These are phyloP conservation scores for Alcedo quadribrachys DNA, from an alignment of 2,797 vertebrate species.

Conservation along the genomic window DNA sequence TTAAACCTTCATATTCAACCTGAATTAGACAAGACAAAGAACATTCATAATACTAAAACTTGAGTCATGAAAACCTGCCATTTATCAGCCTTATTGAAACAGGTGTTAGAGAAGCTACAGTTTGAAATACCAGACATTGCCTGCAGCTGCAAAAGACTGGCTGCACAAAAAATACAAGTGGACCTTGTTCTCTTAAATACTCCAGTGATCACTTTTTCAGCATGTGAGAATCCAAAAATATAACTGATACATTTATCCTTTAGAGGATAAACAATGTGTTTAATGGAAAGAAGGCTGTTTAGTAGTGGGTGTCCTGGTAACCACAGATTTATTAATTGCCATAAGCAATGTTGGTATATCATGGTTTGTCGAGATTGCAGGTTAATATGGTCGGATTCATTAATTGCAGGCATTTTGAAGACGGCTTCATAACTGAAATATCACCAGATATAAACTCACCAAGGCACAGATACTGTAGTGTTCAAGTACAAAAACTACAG, in stretches of 20 bases:
- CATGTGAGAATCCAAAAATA: neutral
- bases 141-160: neutral
- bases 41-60: constrained; percentile 81
- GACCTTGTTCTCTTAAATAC: neutral
- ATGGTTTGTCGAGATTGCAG: neutral
- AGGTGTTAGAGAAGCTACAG: neutral
- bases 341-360: neutral
- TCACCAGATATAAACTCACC: neutral
- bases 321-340: neutral
- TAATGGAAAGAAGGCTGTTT: neutral
- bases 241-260: neutral
- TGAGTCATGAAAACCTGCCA: constrained; percentile 75
- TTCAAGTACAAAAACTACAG: neutral
- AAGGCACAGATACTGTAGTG: neutral
- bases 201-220: neutral
- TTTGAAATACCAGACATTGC: neutral
- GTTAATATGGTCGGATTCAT: neutral
- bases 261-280: neutral
- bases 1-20: constrained; percentile 98
- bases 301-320: neutral
- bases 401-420: neutral
- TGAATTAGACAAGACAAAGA: constrained; percentile 77
- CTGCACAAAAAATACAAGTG: neutral
- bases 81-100: constrained; percentile 38
- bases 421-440: neutral